These are phyloP conservation scores for Cyanoramphus novaezelandiae DNA, from an alignment of 2,113 vertebrate species.

Conservation along the genomic window DNA sequence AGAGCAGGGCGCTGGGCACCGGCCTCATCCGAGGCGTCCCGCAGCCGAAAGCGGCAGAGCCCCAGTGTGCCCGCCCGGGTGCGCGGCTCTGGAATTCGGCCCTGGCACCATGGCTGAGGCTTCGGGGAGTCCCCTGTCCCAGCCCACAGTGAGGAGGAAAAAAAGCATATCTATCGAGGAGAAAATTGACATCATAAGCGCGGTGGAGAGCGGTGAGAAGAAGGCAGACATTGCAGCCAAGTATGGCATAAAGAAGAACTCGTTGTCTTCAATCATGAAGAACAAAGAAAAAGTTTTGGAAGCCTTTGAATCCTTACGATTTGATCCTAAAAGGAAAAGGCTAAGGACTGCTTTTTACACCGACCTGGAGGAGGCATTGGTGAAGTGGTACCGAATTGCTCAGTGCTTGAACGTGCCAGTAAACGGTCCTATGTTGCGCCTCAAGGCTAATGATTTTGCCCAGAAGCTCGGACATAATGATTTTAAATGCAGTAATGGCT, in stretches of 20 bases:
- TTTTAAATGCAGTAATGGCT: slow-evolving; percentile 79
- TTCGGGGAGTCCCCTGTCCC: neutral
- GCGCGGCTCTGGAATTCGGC: neutral
- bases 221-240: slow-evolving; percentile 74
- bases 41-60: neutral
- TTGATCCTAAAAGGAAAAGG: slow-evolving; percentile 77
- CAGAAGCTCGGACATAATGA: slow-evolving; percentile 76
- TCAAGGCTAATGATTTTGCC: slow-evolving; percentile 77
- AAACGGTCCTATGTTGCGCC: slow-evolving; percentile 71
- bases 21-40: neutral
- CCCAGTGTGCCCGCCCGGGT: neutral
- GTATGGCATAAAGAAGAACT: slow-evolving; percentile 80
- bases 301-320: slow-evolving; percentile 72
- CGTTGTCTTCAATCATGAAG: slow-evolving; percentile 76
- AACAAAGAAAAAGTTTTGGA: slow-evolving; percentile 78
- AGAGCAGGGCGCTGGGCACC: neutral
- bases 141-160: slow-evolving; percentile 54
- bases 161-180: slow-evolving; percentile 79
- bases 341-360: slow-evolving; percentile 72
- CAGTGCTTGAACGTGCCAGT: slow-evolving; percentile 71
- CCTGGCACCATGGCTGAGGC: slow-evolving; percentile 58
- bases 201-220: slow-evolving; percentile 75
- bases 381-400: slow-evolving; percentile 74
- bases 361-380: slow-evolving; percentile 73
- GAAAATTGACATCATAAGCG: slow-evolving; percentile 75